These are phyloP conservation scores for Brachionichthys hirsutus DNA, from an alignment of 2,113 vertebrate genomes.

Conservation along the genomic window DNA sequence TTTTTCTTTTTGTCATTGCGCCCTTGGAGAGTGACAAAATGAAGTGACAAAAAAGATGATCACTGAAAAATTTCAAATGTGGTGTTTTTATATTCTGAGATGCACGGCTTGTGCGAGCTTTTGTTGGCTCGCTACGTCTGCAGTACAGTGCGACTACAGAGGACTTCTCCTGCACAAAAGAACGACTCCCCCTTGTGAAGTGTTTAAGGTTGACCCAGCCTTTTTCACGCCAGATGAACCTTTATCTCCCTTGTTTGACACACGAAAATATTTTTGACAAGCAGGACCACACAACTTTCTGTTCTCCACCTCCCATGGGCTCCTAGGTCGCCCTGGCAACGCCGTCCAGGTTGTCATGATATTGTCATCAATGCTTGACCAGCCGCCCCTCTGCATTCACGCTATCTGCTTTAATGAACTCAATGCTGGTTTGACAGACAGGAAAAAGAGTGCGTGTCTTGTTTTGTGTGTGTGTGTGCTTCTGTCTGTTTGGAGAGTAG, in stretches of 20 bases:
- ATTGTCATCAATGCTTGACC: slow-evolving; percentile 58
- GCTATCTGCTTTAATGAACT: slow-evolving; percentile 61
- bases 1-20: background rate
- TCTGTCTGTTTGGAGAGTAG: slow-evolving; percentile 2
- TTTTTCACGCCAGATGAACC: slow-evolving; percentile 44
- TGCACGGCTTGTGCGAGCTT: background rate
- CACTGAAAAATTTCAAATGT: background rate
- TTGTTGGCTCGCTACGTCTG: background rate
- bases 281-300: slow-evolving; percentile 60
- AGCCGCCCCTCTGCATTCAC: slow-evolving; percentile 54
- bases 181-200: slow-evolving; percentile 13
- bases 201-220: slow-evolving; percentile 9
- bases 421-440: slow-evolving; percentile 46
- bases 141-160: background rate
- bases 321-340: slow-evolving; percentile 56
- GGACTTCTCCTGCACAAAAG: background rate
- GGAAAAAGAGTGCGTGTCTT: background rate
- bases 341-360: slow-evolving; percentile 48
- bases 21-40: background rate
- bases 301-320: slow-evolving; percentile 26
- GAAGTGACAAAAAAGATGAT: slow-evolving; percentile 2
- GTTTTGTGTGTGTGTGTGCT: slow-evolving; percentile 5
- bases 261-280: slow-evolving; percentile 50
- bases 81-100: background rate
- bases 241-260: slow-evolving; percentile 46